Evolutionary conservation across 35 echinoderm and acorn worm genomes (phyloP).

Genomic region (Antedon bifida): DNA sequence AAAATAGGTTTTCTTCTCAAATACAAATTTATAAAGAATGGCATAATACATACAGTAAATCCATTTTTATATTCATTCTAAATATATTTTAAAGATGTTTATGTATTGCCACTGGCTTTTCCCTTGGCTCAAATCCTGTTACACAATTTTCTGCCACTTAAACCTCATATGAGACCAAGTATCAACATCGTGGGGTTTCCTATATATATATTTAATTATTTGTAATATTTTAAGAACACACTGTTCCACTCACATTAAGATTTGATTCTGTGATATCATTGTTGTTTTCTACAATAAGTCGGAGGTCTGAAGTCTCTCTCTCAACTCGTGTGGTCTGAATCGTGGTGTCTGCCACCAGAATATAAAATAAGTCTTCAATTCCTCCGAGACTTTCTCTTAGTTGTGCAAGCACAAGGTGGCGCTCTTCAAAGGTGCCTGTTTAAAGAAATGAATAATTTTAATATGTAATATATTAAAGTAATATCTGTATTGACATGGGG

Average conservation of each 20-base stretch:
- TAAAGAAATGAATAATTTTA: not conserved
- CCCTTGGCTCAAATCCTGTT: too few relatives aligned
- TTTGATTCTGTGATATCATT: not conserved
- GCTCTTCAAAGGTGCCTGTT: not conserved
- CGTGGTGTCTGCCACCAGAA: not conserved
- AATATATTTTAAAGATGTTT: too few relatives aligned
- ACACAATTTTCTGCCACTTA: too few relatives aligned
- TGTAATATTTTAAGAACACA: too few relatives aligned
- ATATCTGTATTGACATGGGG: not conserved
- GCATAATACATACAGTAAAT: too few relatives aligned
- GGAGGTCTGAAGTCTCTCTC: not conserved
- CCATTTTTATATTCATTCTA: too few relatives aligned
- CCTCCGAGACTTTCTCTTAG: not conserved
- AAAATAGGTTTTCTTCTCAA: not conserved
- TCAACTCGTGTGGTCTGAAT: not conserved
- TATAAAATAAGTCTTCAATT: not conserved
- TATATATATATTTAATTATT: too few relatives aligned
- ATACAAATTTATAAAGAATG: too few relatives aligned
- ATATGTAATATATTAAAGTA: not conserved
- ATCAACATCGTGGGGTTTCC: too few relatives aligned
- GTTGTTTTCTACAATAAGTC: not conserved
- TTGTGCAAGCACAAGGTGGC: not conserved
- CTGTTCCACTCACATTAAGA: not conserved
- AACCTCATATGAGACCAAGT: too few relatives aligned
- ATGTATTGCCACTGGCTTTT: too few relatives aligned